A percentile compares a stretch with the other conserved stretches of the same genome.
Conservation (phyloP, 2,797 vertebrate species). For the Sebastes diaconus region DNA sequence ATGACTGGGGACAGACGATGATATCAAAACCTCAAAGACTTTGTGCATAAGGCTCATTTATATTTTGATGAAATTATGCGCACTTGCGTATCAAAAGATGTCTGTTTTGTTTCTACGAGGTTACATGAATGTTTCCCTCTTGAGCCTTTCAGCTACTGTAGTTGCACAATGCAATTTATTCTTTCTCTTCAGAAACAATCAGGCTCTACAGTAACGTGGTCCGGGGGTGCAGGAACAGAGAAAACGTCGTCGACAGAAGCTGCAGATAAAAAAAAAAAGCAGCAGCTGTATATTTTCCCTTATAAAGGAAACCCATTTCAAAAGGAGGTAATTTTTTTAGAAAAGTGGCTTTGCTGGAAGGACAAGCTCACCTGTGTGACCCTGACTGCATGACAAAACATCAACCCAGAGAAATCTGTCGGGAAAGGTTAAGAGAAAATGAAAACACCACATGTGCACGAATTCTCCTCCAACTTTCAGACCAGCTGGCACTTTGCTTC, state of each 20-base stretch:
- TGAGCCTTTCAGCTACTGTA: conserved; percentile 20
- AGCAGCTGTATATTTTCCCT: neutral
- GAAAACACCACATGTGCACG: neutral
- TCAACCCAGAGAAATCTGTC: neutral
- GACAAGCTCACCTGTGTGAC: neutral
- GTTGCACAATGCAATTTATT: conserved; percentile 9
- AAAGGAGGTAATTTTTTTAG: conserved; percentile 15
- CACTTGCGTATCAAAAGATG: neutral
- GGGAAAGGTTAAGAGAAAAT: conserved; percentile 31
- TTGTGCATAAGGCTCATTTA: neutral
- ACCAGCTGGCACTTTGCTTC: conserved; percentile 2
- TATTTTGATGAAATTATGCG: neutral
- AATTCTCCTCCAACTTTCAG: neutral
- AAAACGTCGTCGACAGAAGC: neutral
- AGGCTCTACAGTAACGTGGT: neutral
- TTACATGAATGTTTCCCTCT: neutral
- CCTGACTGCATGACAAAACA: conserved; percentile 11
- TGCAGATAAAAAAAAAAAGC: neutral
- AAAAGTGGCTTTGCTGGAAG: neutral
- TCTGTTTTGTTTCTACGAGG: neutral
- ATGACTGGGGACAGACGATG: neutral
- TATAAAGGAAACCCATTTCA: conserved; percentile 11
- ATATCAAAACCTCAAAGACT: neutral
- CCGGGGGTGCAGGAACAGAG: neutral
- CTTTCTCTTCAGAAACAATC: conserved; percentile 12